A percentile compares a stretch with the other conserved stretches of the same genome.
These are phyloP conservation scores for Sceliomorpha sp. DNA, from an alignment of 2,888 invertebrate species.

Conservation along the genomic window DNA sequence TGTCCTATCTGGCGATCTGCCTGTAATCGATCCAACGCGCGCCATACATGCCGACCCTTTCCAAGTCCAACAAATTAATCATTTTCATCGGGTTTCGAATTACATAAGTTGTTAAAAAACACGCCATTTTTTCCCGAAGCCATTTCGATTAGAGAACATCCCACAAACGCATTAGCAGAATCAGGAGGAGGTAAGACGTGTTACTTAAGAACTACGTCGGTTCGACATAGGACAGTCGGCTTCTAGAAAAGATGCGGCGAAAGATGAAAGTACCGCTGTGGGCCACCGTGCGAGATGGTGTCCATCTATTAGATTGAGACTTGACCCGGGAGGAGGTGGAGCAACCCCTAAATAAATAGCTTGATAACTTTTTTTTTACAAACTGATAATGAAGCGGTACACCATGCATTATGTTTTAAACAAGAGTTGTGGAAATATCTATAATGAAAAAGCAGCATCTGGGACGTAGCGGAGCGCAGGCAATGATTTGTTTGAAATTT, in stretches of 20 bases:
- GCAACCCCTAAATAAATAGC: slow-evolving; percentile 60
- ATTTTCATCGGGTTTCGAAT: slow-evolving; percentile 39
- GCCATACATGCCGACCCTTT: slow-evolving; percentile 26
- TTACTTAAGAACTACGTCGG: slow-evolving; percentile 54
- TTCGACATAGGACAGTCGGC: slow-evolving; percentile 41
- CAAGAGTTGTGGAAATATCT: too few species aligned
- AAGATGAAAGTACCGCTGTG: slow-evolving; percentile 70
- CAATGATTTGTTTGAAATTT: too few species aligned
- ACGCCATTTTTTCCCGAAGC: slow-evolving; percentile 50
- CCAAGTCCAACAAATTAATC: slow-evolving; percentile 48
- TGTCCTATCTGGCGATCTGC: slow-evolving; percentile 47
- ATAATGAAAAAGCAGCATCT: too few species aligned
- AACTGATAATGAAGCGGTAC: slow-evolving; percentile 68
- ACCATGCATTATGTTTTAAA: too few species aligned
- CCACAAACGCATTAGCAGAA: slow-evolving; percentile 47
- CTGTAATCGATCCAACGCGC: slow-evolving; percentile 48
- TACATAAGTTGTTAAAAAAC: slow-evolving; percentile 53
- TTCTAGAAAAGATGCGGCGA: slow-evolving; percentile 48
- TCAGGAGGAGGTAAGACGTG: slow-evolving; percentile 24
- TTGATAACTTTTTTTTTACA: slow-evolving; percentile 70
- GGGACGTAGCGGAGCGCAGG: too few species aligned
- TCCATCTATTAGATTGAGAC: slow-evolving; percentile 39
- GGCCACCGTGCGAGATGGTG: slow-evolving; percentile 69
- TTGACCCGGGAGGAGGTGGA: slow-evolving; percentile 25
- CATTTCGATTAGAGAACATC: slow-evolving; percentile 50